These are phyloP conservation scores for Athrips mouffetella DNA, from an alignment of 2,888 invertebrate species.

Conservation along the genomic window DNA sequence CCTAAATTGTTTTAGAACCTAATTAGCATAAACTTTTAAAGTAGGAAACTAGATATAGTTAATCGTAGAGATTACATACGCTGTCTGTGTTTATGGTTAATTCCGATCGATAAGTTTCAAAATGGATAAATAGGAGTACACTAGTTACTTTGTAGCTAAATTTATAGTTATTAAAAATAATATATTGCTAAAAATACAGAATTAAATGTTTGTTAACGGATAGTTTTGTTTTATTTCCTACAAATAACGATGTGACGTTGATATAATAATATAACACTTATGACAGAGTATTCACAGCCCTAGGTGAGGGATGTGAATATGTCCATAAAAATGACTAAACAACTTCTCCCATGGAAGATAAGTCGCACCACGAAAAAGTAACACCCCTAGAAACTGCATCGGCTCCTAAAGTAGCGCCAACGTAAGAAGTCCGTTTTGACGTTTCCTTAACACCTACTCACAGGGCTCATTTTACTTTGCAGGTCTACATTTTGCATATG, in stretches of 20 bases:
- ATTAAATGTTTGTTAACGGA: slow-evolving; percentile 77
- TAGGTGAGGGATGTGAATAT: no score
- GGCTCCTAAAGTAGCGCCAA: no score
- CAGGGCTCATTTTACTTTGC: no score
- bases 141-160: slow-evolving; percentile 66
- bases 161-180: slow-evolving; percentile 75
- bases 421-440: no score
- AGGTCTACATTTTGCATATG: no score
- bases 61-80: slow-evolving; percentile 55
- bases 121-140: slow-evolving; percentile 48
- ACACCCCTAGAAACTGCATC: no score
- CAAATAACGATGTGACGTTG: neutral
- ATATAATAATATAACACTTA: neutral
- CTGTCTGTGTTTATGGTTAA: slow-evolving; percentile 52
- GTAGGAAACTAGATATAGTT: slow-evolving; percentile 41
- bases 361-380: no score
- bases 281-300: no score
- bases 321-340: no score
- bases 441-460: no score
- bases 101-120: slow-evolving; percentile 37
- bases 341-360: no score
- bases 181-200: slow-evolving; percentile 74
- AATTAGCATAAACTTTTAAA: slow-evolving; percentile 29
- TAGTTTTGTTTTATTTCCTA: slow-evolving; percentile 33
- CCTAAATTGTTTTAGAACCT: slow-evolving; percentile 51